These are phyloP conservation scores for Coregonus ussuriensis DNA, from an alignment of 2,797 vertebrate genomes.

Conservation along the genomic window DNA sequence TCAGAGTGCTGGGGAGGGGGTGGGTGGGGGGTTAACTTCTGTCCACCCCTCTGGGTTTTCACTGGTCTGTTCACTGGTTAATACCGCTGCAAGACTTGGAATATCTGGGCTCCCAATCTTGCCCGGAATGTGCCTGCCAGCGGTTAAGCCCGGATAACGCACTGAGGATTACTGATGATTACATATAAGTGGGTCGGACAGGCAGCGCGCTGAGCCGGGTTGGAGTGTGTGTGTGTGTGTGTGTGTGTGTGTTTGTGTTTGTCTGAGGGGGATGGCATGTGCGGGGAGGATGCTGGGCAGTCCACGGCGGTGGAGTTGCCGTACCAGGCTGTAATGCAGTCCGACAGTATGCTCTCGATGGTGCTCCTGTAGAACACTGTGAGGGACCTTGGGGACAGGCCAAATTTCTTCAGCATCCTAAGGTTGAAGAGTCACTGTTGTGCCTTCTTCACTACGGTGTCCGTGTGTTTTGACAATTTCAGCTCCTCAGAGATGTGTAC, in stretches of 20 bases:
- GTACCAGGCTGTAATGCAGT: too few species aligned
- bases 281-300: neutral
- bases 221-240: neutral
- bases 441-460: too few species aligned
- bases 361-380: too few species aligned
- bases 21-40: neutral
- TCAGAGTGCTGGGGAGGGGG: neutral
- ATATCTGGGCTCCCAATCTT: conserved; percentile 76
- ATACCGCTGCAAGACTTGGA: conserved; percentile 59
- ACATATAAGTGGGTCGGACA: conserved; percentile 75
- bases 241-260: neutral
- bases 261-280: neutral
- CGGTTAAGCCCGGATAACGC: conserved; percentile 75
- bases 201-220: conserved; percentile 21
- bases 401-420: too few species aligned
- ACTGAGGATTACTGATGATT: conserved; percentile 76
- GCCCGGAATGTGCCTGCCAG: conserved; percentile 60
- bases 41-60: conserved; percentile 4
- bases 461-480: too few species aligned
- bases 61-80: conserved; percentile 44
- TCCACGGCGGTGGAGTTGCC: too few species aligned
- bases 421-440: too few species aligned
- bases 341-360: too few species aligned
- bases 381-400: too few species aligned
- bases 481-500: too few species aligned